A percentile compares a stretch with the other conserved stretches of the same genome.
phyloP scores from a whole-genome alignment of 2,113 vertebrate species.

The Psettodes erumei region DNA sequence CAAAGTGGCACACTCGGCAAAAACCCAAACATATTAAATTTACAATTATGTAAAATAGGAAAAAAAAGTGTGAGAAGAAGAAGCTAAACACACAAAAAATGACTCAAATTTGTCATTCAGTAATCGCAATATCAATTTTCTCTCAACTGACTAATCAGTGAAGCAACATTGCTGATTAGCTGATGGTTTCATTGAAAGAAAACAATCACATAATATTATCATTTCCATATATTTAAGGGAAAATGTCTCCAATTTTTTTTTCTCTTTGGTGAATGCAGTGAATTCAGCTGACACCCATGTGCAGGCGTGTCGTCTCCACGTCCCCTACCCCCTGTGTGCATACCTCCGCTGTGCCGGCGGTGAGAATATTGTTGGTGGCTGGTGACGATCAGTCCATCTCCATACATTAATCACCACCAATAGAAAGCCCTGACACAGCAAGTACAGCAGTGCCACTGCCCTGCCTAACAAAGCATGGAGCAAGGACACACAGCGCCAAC shows the following conservation, averaged over 20 bases:
- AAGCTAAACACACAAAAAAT: background rate
- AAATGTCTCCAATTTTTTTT: background rate
- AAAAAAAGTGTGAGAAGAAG: background rate
- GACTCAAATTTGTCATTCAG: background rate
- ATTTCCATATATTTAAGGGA: background rate
- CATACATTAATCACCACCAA: slow-evolving; percentile 98
- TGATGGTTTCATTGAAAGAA: background rate
- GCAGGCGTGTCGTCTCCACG: slow-evolving; percentile 25
- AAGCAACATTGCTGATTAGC: background rate
- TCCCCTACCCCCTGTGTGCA: slow-evolving; percentile 67
- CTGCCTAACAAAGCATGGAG: slow-evolving; percentile 99
- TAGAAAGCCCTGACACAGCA: slow-evolving; percentile 98
- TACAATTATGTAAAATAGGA: background rate
- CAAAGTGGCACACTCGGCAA: background rate
- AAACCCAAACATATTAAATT: background rate
- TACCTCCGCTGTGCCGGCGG: slow-evolving; percentile 85
- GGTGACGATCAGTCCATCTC: slow-evolving; percentile 95
- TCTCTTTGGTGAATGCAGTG: background rate
- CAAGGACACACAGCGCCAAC: slow-evolving; percentile 98
- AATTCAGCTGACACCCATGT: slow-evolving; percentile 28
- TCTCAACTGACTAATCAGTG: background rate
- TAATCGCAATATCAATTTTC: background rate
- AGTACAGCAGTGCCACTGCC: slow-evolving; percentile 87
- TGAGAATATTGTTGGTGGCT: slow-evolving; percentile 93
- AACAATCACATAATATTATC: background rate